These are phyloP conservation scores for Sminthurides aquaticus DNA, from an alignment of 2,888 invertebrate species.

Conservation along the genomic window DNA sequence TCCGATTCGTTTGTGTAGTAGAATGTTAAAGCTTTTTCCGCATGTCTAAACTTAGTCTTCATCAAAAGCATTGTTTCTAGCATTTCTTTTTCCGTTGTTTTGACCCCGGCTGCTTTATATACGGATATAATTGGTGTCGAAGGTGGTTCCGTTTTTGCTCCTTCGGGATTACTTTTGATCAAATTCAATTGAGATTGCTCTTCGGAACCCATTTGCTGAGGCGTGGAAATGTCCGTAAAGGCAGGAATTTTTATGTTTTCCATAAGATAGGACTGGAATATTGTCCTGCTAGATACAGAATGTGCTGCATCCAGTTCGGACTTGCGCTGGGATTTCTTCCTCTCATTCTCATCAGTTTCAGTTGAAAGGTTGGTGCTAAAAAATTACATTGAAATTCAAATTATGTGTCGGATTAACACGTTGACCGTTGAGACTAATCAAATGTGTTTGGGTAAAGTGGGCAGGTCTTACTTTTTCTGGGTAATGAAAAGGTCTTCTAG, in stretches of 20 bases:
- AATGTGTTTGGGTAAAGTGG: too few species aligned
- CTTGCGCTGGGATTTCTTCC: too few species aligned
- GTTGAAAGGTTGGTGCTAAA: too few species aligned
- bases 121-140: conserved; percentile 31
- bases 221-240: conserved; percentile 15
- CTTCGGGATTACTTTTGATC: conserved; percentile 29
- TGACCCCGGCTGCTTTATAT: conserved; percentile 35
- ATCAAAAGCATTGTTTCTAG: conserved; percentile 31
- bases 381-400: too few species aligned
- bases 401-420: too few species aligned
- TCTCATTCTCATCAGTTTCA: not conserved
- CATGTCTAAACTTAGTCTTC: conserved; percentile 32
- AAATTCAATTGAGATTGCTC: conserved; percentile 34
- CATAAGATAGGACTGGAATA: not conserved
- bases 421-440: too few species aligned
- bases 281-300: not conserved
- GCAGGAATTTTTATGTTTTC: not conserved
- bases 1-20: conserved; percentile 36
- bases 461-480: too few species aligned
- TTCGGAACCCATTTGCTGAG: conserved; percentile 30
- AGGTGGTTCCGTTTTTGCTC: conserved; percentile 17
- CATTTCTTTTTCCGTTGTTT: conserved; percentile 29
- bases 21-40: conserved; percentile 30
- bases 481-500: too few species aligned
- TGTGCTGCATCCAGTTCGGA: not conserved